Evolutionary conservation across 2,797 vertebrate species (phyloP).

Genomic region (Pantherophis vulpinus): DNA sequence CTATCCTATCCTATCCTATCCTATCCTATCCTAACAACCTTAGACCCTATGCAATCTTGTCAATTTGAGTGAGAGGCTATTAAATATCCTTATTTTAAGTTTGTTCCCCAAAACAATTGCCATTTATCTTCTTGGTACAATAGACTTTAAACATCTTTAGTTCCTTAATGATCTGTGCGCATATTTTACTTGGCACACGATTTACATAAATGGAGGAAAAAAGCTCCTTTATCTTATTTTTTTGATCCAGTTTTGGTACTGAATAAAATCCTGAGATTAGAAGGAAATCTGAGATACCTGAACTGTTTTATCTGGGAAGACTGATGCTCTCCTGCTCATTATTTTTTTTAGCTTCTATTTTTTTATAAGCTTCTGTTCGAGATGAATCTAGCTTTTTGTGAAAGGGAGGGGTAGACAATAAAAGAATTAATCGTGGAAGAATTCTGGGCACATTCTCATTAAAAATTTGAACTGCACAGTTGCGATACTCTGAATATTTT

Average conservation of each 20-base stretch:
- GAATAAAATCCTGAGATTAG: conserved; percentile 1
- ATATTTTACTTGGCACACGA: background rate
- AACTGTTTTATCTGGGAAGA: background rate
- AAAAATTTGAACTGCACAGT: background rate
- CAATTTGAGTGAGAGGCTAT: background rate
- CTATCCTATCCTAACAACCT: no score
- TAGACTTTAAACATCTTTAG: background rate
- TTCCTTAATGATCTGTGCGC: background rate
- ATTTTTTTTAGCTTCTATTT: background rate
- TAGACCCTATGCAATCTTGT: background rate
- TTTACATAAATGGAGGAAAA: background rate
- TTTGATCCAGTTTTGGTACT: conserved; percentile 3
- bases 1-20: no score
- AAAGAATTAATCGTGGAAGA: background rate
- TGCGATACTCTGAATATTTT: background rate
- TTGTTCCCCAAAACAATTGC: background rate
- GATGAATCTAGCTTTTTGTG: background rate
- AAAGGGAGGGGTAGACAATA: background rate
- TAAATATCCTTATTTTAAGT: background rate
- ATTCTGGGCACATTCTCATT: accelerated
- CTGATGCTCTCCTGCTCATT: background rate
- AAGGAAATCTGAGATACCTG: background rate
- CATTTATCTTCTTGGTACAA: background rate
- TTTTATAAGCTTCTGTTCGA: background rate
- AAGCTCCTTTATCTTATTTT: conserved; percentile 11